phyloP scores from a whole-genome alignment of 2,797 vertebrate species.

The Apodemus agrarius region DNA sequence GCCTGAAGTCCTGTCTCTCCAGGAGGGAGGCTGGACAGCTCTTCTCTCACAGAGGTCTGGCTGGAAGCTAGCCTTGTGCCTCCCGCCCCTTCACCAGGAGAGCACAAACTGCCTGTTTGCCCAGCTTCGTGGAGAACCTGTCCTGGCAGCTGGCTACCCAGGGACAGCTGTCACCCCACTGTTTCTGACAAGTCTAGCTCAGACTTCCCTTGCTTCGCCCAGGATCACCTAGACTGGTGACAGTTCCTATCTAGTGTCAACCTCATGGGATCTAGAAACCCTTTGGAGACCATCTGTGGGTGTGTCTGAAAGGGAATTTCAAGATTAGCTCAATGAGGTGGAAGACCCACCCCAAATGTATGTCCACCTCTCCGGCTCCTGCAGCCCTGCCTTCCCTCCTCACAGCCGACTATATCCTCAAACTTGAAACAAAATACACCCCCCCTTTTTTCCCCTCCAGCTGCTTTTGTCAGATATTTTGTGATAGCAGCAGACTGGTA shows the following conservation, averaged over 20 bases:
- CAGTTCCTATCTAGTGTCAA: neutral
- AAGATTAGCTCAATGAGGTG: neutral
- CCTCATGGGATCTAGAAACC: neutral
- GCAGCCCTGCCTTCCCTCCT: too few relatives aligned
- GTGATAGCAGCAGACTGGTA: neutral
- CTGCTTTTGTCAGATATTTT: neutral
- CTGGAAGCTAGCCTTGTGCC: neutral
- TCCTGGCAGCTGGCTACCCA: neutral
- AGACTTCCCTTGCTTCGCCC: neutral
- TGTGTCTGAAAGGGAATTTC: neutral
- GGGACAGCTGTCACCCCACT: neutral
- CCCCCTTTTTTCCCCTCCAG: too few relatives aligned
- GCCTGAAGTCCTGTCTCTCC: neutral
- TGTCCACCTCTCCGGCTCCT: neutral
- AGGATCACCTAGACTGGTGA: neutral
- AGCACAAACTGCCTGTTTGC: too few relatives aligned
- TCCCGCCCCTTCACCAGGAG: neutral
- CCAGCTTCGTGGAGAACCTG: neutral
- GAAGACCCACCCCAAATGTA: neutral
- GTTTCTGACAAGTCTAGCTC: neutral
- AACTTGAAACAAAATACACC: neutral
- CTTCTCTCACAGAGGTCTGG: too few relatives aligned
- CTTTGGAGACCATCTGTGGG: neutral
- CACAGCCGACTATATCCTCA: neutral
- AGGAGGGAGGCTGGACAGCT: neutral